Evolutionary conservation across 2,888 invertebrate species (phyloP), one percentile per base, ranked within the genome.

Genomic region (Bombylius major): DNA sequence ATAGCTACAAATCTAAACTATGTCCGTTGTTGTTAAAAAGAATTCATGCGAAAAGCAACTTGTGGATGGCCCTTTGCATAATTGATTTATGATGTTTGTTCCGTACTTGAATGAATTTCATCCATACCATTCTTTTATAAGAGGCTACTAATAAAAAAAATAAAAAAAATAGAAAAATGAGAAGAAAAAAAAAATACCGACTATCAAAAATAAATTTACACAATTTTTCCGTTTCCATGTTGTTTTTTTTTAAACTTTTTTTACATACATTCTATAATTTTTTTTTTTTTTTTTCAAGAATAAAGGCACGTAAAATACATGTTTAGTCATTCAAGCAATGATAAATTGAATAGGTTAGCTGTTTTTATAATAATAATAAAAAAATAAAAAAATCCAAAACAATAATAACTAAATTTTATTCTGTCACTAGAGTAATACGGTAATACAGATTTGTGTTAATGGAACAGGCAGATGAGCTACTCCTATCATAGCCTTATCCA

Each of bases 71-170:
- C 51, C 54, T 58, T 56, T 54, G 49, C 58, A 56, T 58, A 54
- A 58, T 56, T 58, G 58, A 56, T 58, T 58, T 58, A 58, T 53
- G 58, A 54, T 54, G 51, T 56, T 53, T 56, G 50, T 49, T 54
- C 54, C 51, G 51, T 47, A 39, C 53, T 50, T 53, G 51, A 55
- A 47, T 46, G 49, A 39, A 14, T 33, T 11, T 11, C 23, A 23
- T 23, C 23, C 23, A 23, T 23, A 3, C 23, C 23, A 23, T 23
- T 23, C 23, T 23, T 23, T 23, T 1, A 23, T 23, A 23, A 23
- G 23, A 23, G 23, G 23, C 23, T 23, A 23, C 23, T 23, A 23
- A 23, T 23, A 23, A 23, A 23, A 23, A 23, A 23, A 1, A 42
- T n/a, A 42, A 11, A 11, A 42, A 42, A 11, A 11, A 42, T 4